Conservation (phyloP, 2,888 invertebrate genomes). For the Tenthredo livida region DNA sequence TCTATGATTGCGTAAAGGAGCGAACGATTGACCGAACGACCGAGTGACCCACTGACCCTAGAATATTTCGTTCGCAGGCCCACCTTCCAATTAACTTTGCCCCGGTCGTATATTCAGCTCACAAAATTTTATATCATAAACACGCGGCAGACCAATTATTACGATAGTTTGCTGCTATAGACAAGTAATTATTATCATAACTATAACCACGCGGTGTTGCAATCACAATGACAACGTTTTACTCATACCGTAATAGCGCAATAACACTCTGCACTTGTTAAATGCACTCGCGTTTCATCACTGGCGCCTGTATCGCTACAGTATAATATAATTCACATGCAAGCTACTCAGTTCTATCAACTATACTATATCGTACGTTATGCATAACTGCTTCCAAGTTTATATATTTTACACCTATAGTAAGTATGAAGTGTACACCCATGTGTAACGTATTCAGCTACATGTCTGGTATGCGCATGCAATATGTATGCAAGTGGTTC, state of each 20-base stretch:
- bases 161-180: constrained; percentile 4
- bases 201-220: constrained; percentile 32
- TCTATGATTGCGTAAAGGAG: constrained; percentile 30
- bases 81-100: constrained; percentile 35
- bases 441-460: background rate
- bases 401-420: background rate
- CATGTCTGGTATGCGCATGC: background rate
- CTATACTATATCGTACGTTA: background rate
- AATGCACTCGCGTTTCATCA: background rate
- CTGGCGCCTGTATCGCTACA: background rate
- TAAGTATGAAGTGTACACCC: background rate
- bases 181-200: constrained; percentile 36
- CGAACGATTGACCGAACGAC: constrained; percentile 23
- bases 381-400: background rate
- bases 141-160: constrained; percentile 36
- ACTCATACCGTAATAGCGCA: background rate
- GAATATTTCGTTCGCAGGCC: constrained; percentile 31
- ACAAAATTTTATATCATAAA: constrained; percentile 40
- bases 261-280: constrained; percentile 14
- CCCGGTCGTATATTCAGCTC: background rate
- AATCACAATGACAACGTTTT: constrained; percentile 32
- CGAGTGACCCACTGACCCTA: constrained; percentile 26
- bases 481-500: constrained; percentile 22
- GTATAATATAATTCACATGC: background rate
- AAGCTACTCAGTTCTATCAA: background rate